Conservation (phyloP, 2,888 invertebrate genomes). For the Prenolepis imparis region DNA sequence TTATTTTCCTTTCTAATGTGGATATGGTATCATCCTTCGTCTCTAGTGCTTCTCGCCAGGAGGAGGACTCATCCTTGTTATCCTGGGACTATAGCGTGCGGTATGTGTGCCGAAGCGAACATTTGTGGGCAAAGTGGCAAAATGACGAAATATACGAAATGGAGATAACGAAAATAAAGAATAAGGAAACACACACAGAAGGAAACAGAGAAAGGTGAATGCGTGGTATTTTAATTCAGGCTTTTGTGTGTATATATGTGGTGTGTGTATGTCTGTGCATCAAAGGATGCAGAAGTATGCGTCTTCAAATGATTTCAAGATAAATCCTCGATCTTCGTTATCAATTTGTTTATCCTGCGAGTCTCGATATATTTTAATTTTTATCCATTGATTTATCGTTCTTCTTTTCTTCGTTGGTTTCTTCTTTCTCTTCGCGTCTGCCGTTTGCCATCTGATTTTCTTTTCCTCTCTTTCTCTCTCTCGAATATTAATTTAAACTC, state of each 20-base stretch:
- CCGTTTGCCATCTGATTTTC: constrained; percentile 13
- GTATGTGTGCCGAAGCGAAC: constrained; percentile 56
- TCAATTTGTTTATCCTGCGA: background rate
- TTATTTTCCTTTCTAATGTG: constrained; percentile 84
- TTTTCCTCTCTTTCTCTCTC: constrained; percentile 9
- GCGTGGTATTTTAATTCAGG: background rate
- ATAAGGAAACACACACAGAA: constrained; percentile 40
- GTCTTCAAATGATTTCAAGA: constrained; percentile 65
- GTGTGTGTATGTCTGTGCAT: constrained; percentile 34
- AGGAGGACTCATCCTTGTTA: constrained; percentile 74
- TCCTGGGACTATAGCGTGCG: constrained; percentile 44
- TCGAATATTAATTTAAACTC: constrained; percentile 42
- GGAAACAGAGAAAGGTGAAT: constrained; percentile 9
- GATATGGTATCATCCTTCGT: constrained; percentile 87
- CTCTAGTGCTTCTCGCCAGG: constrained; percentile 83
- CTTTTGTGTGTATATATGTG: constrained; percentile 27
- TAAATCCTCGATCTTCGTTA: background rate
- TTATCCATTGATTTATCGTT: constrained; percentile 14
- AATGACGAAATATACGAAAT: constrained; percentile 39
- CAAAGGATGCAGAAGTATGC: constrained; percentile 64
- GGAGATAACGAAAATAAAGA: constrained; percentile 46
- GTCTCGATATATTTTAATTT: constrained; percentile 19
- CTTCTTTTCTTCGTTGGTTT: constrained; percentile 1
- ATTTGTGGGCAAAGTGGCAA: constrained; percentile 15
- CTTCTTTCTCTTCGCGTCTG: constrained; percentile 23